These are phyloP conservation scores for Schizopygopsis pylzovi DNA, from an alignment of 2,797 vertebrate species.

Conservation along the genomic window DNA sequence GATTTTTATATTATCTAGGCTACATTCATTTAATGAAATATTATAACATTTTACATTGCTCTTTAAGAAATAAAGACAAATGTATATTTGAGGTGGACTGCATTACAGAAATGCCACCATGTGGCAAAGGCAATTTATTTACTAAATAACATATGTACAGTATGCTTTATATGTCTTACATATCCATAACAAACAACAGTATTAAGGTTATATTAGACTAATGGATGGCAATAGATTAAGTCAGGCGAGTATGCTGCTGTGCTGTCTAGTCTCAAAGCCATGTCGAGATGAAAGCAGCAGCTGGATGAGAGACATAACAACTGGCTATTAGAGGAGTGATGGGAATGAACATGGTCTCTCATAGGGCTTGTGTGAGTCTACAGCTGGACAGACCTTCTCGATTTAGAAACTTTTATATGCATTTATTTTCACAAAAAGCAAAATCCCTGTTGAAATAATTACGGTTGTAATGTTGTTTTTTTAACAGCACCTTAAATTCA, in stretches of 20 bases:
- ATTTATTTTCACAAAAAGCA: background rate
- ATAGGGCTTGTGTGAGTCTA: constrained; percentile 9
- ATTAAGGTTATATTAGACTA: constrained; percentile 32
- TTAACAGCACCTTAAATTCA: background rate
- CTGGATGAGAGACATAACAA: constrained; percentile 64
- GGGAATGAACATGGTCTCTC: constrained; percentile 41
- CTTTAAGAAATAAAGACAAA: constrained; percentile 40
- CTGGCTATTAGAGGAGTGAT: constrained; percentile 37
- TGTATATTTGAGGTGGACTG: background rate
- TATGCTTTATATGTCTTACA: background rate
- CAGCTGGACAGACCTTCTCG: background rate
- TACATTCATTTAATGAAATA: background rate
- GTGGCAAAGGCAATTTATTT: constrained; percentile 11
- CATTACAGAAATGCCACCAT: constrained; percentile 11
- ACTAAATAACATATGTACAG: constrained; percentile 3
- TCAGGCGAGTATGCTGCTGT: constrained; percentile 41
- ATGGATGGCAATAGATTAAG: constrained; percentile 17
- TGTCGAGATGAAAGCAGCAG: constrained; percentile 50
- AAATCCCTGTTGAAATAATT: background rate
- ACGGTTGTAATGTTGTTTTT: background rate
- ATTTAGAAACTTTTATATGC: background rate
- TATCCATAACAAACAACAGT: constrained; percentile 26
- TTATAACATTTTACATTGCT: constrained; percentile 1
- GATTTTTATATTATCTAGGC: background rate
- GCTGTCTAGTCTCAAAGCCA: constrained; percentile 39